Base-by-base conservation (phyloP, 92 coral and sea anemone genomes). In the Zoanthus gigantus region DNA sequence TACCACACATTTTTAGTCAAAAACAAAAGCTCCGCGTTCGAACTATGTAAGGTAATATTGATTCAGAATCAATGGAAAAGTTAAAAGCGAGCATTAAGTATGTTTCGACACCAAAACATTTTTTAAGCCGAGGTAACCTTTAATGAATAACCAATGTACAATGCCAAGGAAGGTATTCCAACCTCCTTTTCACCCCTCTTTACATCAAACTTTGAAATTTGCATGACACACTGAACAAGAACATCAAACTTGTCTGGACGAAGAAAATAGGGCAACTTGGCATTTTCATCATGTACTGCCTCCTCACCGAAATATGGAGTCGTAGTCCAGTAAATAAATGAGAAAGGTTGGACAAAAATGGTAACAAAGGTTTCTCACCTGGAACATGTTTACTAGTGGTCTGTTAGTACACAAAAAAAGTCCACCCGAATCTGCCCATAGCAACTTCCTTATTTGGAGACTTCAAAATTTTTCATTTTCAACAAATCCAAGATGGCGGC, bases 101-200 rank as follows among this genome's bases (percentile, higher is more conserved):
- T 66, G 17, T 66, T 66, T 66, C 23, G 42, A 28, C 45, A 67
- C 37, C 72, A 67, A 67, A 0, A 28, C 37, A 6, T 15, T n/a
- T 67, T 66, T 66, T 16, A 66, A 0, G 31, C 72, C 72, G 72
- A 66, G 72, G 30, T 66, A 17, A 30, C 72, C 72, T 67, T 67
- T 67, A 67, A 67, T 10, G 23, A 0, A 12, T 88, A 42, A 0
- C 91, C 91, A 14, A 80, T 56, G 16, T 82, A 56, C 9, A 88
- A 15, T 9, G 87, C 83, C 74, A 88, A 63, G 34, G 87, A 81
- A 4, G 83, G 91, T 6, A 77, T 83, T 15, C 69, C 87, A 69
- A 81, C 79, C 1, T 15, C 23, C 15, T 23, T 23, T 15, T 60
- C 69, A 5, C 85, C 30, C n/a, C 0, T 48, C 18, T 12, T 11